These are phyloP conservation scores for Pristionchus pacificus DNA, from an alignment of 1,140 invertebrate species.

Conservation along the genomic window DNA sequence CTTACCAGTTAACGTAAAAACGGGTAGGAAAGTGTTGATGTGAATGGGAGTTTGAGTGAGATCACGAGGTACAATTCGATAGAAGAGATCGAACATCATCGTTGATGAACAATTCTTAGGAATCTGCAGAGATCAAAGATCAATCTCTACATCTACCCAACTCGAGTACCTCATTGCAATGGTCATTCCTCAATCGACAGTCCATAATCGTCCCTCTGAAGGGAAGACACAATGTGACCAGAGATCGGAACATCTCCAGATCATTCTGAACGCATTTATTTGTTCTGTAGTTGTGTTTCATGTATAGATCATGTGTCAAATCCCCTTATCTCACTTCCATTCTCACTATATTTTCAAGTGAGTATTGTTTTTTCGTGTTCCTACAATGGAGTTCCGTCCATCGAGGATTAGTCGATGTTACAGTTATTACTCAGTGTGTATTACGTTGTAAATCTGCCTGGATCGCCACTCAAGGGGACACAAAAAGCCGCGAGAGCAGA, in stretches of 20 bases:
- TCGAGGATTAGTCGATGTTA: conserved; percentile 15
- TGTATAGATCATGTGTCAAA: too few species aligned
- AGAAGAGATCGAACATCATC: conserved; percentile 57
- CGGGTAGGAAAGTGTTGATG: conserved; percentile 51
- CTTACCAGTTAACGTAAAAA: conserved; percentile 42
- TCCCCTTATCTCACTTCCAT: conserved; percentile 31
- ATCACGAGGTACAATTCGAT: conserved; percentile 52
- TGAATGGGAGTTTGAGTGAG: conserved; percentile 38
- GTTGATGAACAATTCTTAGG: conserved; percentile 46
- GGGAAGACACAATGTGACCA: conserved; percentile 13
- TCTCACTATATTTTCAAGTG: conserved; percentile 11
- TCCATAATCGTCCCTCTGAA: conserved; percentile 18
- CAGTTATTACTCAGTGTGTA: too few species aligned
- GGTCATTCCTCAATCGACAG: too few species aligned
- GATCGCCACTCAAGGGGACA: too few species aligned
- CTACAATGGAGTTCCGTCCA: conserved; percentile 8
- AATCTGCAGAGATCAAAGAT: conserved; percentile 5
- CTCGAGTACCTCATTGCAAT: too few species aligned
- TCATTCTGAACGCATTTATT: conserved; percentile 10
- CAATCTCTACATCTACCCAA: too few species aligned
- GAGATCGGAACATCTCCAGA: conserved; percentile 7
- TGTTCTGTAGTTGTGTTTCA: too few species aligned
- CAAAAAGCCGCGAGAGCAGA: too few species aligned
- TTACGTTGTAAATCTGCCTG: too few species aligned
- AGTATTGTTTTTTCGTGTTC: conserved; percentile 5